A percentile compares a stretch with the other conserved stretches of the same genome.
Conservation (phyloP, 30 jellyfish, hydroid and myxozoan species). For the Sanderia malayensis region DNA sequence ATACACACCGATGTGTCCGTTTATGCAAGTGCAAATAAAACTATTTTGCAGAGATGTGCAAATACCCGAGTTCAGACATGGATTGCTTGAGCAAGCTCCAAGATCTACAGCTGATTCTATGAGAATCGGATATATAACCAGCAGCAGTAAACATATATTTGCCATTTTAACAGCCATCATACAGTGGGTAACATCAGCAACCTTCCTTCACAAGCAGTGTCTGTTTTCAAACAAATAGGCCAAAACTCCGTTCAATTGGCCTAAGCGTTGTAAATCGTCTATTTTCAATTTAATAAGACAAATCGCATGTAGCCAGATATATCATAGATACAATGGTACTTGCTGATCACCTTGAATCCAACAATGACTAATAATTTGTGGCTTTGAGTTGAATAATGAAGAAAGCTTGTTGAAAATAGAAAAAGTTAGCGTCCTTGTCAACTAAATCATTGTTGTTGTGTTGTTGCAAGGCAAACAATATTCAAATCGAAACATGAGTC, state of each 20-base stretch:
- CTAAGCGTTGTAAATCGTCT: no score
- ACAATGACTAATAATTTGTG: neutral
- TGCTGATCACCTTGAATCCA: neutral
- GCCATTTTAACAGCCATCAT: no score
- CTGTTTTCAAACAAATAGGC: no score
- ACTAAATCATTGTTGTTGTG: conserved; percentile 33
- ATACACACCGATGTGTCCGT: conserved; percentile 76
- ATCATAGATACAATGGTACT: neutral
- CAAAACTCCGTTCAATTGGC: no score
- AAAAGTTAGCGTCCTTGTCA: conserved; percentile 64
- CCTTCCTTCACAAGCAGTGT: no score
- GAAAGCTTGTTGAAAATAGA: neutral
- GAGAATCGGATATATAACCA: neutral
- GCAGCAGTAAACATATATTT: neutral
- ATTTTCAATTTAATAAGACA: no score
- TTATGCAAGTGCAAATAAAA: conserved; percentile 87
- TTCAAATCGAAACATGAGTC: conserved; percentile 18
- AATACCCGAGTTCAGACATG: conserved; percentile 85
- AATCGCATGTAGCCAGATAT: no score
- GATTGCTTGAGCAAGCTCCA: conserved; percentile 83
- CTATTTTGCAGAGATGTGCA: conserved; percentile 73
- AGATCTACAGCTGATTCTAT: neutral
- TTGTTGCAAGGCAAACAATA: conserved; percentile 58
- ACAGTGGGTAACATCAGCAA: no score
- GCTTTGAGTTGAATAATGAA: neutral